phyloP scores from a whole-genome alignment of 2,888 invertebrate genomes.

The Tipula vernalis region DNA sequence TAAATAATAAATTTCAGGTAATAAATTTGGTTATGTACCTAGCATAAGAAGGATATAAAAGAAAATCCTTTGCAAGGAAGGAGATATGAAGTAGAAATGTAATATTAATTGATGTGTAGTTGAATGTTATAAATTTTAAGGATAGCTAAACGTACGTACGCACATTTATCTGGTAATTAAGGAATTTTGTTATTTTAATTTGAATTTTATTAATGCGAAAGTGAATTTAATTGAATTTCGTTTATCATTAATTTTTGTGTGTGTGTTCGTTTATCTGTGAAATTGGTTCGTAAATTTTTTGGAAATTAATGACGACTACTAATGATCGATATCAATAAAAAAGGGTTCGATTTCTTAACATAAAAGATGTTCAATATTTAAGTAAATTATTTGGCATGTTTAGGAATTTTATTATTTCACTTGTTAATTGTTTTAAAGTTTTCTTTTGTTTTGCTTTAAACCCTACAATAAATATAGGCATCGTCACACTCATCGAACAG shows the following conservation, averaged over 20 bases:
- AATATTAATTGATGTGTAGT: neutral
- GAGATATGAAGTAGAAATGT: neutral
- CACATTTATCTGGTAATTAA: neutral
- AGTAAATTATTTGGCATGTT: too few species aligned
- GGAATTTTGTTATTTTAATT: neutral
- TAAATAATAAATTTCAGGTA: conserved; percentile 4
- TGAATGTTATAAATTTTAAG: neutral
- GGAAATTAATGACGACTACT: neutral
- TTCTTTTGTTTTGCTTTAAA: neutral
- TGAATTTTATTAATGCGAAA: neutral
- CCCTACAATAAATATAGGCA: too few species aligned
- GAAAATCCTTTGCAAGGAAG: neutral
- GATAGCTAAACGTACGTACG: neutral
- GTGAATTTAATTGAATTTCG: neutral
- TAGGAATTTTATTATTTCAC: neutral
- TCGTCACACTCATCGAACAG: neutral
- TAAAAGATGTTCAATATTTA: neutral
- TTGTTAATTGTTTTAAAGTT: too few species aligned
- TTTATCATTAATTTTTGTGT: neutral
- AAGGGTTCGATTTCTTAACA: neutral
- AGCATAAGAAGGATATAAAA: neutral
- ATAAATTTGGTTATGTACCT: neutral
- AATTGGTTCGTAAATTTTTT: neutral
- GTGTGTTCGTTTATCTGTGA: neutral
- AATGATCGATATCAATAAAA: neutral